Evolutionary conservation across 2,797 vertebrate species (phyloP).

Genomic region (Gypaetus barbatus): DNA sequence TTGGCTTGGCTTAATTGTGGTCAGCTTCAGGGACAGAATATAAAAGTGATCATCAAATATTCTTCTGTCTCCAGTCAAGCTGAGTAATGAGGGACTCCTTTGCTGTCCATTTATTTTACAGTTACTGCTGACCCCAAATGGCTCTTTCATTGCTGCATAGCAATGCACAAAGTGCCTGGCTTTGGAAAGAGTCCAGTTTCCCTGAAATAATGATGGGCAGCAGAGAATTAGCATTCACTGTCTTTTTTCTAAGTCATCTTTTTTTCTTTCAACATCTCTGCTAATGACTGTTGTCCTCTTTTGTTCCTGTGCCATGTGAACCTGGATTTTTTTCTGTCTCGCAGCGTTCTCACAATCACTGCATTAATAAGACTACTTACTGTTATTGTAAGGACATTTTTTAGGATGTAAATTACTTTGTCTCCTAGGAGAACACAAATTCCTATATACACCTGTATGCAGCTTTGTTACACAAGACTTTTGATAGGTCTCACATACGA

Average conservation of each 20-base stretch:
- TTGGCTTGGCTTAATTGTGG: slow-evolving; percentile 25
- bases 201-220: slow-evolving; percentile 41
- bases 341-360: not conserved
- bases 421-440: not conserved
- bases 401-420: not conserved
- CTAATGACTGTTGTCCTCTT: slow-evolving; percentile 8
- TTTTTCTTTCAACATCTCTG: not conserved
- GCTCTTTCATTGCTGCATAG: slow-evolving; percentile 40
- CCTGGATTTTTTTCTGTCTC: not conserved
- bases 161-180: slow-evolving; percentile 18
- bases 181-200: slow-evolving; percentile 65
- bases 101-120: slow-evolving; percentile 41
- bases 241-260: slow-evolving; percentile 20
- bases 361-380: not conserved
- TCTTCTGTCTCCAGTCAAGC: slow-evolving; percentile 23
- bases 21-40: slow-evolving; percentile 6
- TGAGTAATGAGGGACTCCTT: slow-evolving; percentile 40
- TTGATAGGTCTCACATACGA: not conserved
- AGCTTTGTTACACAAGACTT: not conserved
- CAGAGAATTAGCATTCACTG: slow-evolving; percentile 34
- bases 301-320: not conserved
- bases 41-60: slow-evolving; percentile 34
- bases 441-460: not conserved
- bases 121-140: slow-evolving; percentile 42
- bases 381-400: not conserved